These are phyloP conservation scores for Elmis aenea DNA, from an alignment of 2,888 invertebrate species.

Conservation along the genomic window DNA sequence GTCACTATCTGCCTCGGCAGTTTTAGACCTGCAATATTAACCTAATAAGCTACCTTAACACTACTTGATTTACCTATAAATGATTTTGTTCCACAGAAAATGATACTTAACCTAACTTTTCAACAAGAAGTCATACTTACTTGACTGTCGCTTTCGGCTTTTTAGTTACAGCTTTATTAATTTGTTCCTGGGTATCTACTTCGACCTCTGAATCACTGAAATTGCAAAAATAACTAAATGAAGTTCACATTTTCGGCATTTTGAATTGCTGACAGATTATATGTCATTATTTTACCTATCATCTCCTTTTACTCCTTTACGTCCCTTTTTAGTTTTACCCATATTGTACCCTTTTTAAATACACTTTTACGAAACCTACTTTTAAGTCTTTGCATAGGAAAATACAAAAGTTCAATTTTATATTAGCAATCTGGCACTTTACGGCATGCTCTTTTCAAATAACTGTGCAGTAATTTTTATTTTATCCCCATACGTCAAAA, in stretches of 20 bases:
- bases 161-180: conserved; percentile 36
- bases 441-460: conserved; percentile 12
- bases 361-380: conserved; percentile 26
- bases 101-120: conserved; percentile 30
- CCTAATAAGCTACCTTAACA: not conserved
- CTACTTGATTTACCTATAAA: not conserved
- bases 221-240: conserved; percentile 24
- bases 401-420: conserved; percentile 18
- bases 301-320: conserved; percentile 69
- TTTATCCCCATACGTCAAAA: too few relatives aligned
- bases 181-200: conserved; percentile 33
- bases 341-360: conserved; percentile 44
- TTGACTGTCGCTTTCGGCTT: conserved; percentile 36
- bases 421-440: conserved; percentile 13
- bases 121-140: conserved; percentile 26
- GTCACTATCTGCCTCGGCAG: conserved; percentile 26
- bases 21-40: conserved; percentile 22
- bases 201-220: conserved; percentile 60
- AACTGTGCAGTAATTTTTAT: too few relatives aligned
- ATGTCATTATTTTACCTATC: conserved; percentile 59
- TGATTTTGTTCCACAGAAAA: not conserved
- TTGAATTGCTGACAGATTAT: conserved; percentile 24
- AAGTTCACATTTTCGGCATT: conserved; percentile 12
- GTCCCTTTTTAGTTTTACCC: conserved; percentile 80
- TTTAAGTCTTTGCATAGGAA: conserved; percentile 38